Conservation (phyloP, 2,797 vertebrate genomes). For the Chrysocyon brachyurus region DNA sequence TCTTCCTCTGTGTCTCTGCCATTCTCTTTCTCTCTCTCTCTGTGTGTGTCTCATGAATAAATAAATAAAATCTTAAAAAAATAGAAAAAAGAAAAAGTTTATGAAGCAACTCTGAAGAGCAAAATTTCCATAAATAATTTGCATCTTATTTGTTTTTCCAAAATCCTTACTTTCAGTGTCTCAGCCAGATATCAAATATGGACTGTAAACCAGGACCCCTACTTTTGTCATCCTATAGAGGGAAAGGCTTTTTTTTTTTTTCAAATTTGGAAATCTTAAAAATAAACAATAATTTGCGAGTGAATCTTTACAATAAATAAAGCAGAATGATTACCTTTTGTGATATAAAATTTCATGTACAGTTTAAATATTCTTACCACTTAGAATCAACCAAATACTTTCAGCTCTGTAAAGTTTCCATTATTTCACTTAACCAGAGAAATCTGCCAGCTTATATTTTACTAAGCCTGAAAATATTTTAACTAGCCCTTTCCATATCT, state of each 20-base stretch:
- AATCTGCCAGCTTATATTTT: constrained; percentile 68
- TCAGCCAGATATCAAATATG: background rate
- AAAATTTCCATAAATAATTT: background rate
- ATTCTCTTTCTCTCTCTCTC: background rate
- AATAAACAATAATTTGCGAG: constrained; percentile 15
- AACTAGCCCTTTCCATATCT: constrained; percentile 69
- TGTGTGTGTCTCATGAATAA: background rate
- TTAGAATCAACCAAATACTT: constrained; percentile 54
- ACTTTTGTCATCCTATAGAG: background rate
- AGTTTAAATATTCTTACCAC: constrained; percentile 57
- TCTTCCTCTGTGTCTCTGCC: too few relatives aligned
- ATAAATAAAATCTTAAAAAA: background rate
- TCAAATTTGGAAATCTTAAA: constrained; percentile 47
- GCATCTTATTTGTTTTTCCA: background rate
- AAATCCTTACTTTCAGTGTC: background rate
- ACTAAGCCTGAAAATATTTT: constrained; percentile 64
- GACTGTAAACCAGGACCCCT: background rate
- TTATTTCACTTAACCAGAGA: constrained; percentile 78
- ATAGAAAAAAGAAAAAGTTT: background rate
- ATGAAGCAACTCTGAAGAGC: background rate
- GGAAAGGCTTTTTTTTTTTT: background rate
- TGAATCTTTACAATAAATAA: constrained; percentile 54
- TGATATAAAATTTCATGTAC: constrained; percentile 45
- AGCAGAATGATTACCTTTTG: constrained; percentile 28
- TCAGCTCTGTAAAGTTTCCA: constrained; percentile 73